Base-by-base conservation (phyloP, 30 jellyfish, hydroid and myxozoan species). In the Mastigias papua region DNA sequence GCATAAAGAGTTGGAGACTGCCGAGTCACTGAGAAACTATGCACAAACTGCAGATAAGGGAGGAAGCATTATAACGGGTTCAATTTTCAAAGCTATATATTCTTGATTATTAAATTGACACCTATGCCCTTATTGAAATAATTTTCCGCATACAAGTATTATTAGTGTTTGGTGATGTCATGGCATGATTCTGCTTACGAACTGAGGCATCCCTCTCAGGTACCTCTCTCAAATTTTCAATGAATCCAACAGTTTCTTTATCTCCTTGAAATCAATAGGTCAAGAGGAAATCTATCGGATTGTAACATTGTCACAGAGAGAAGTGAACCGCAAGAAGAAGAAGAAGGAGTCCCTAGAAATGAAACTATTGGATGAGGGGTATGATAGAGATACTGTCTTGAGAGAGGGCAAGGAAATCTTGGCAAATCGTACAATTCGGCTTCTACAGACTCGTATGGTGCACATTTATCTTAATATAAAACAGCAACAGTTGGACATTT, bases 51-150 rank as follows among this genome's bases (percentile, higher is more conserved):
- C 63, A 3, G 90, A 80, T 63, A 80, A 80, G 62, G 90, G 80
- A 19, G n/a, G 81, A 23, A 80, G 90, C 69, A 80, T 80, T 17
- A 80, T 80, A 66, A 27, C 90, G 31, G 90, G 90, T 80, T 20
- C n/a, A 32, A 35, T 20, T 1, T 9, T 37, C 54, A 3, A 37
- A 11, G 34, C 42, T 0, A 8, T 17, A 51, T 51, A 51, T 16
- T 2, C 4, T 9, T 51, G 5, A 51, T 51, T 5, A 51, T 10
- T 16, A 51, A 16, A 21, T 5, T 51, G 27, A 51, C 67, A 10
- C 5, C 25, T 10, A 21, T 17, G 7, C 27, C 67, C 2, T 21
- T 17, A 51, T 9, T 4, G 27, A 51, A 2, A 10, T 4, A 10
- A 10, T 2, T 46, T 5, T 5, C 23, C 17, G 25, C 17, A 1